phyloP scores from a whole-genome alignment of 2,113 vertebrate genomes.

The Potamarius usumacintae region DNA sequence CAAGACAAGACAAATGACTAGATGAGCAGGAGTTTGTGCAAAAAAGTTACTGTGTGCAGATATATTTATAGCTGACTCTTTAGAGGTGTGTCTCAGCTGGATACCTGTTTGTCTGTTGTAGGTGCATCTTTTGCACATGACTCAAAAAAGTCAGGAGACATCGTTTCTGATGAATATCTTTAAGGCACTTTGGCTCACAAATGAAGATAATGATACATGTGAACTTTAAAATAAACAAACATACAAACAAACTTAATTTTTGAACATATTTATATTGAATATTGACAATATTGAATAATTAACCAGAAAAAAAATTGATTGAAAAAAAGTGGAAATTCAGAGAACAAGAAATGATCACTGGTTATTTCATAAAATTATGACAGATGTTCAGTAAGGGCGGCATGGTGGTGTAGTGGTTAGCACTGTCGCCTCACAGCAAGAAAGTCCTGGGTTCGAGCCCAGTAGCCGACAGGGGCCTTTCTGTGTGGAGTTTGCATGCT shows the following conservation, averaged over 20 bases:
- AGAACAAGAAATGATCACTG: background rate
- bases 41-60: background rate
- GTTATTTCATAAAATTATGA: background rate
- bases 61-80: constrained; percentile 33
- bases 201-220: background rate
- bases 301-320: background rate
- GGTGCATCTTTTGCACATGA: constrained; percentile 22
- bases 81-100: constrained; percentile 44
- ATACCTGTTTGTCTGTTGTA: constrained; percentile 25
- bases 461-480: too few relatives aligned
- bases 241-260: background rate
- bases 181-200: background rate
- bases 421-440: too few relatives aligned
- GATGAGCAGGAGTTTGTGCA: background rate
- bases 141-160: constrained; percentile 25
- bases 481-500: too few relatives aligned
- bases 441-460: too few relatives aligned
- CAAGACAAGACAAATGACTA: background rate
- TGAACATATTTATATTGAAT: background rate
- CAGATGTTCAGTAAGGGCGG: background rate
- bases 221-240: background rate
- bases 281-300: background rate
- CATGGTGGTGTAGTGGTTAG: too few relatives aligned
- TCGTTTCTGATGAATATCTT: constrained; percentile 47
- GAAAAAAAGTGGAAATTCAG: background rate